Conservation (phyloP, 2,797 vertebrate genomes). For the Neostethus bicornis region DNA sequence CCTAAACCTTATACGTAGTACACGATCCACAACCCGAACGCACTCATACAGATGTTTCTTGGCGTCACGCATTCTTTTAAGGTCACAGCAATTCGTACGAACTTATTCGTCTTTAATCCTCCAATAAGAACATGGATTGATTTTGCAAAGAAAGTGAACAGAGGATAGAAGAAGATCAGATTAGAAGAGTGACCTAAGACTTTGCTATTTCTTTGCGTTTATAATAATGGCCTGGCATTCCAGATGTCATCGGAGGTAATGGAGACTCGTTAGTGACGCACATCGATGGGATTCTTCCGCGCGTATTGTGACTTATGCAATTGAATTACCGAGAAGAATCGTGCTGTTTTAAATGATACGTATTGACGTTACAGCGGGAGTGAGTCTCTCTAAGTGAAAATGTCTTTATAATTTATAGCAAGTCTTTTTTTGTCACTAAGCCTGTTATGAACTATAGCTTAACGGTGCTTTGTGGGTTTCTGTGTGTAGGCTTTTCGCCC, state of each 20-base stretch:
- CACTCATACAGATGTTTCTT: slow-evolving; percentile 11
- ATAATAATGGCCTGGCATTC: slow-evolving; percentile 17
- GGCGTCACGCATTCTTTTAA: slow-evolving; percentile 3
- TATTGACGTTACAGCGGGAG: slow-evolving; percentile 30
- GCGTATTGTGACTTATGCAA: slow-evolving; percentile 9
- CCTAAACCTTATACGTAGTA: slow-evolving; percentile 15
- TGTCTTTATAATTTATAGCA: slow-evolving; percentile 38
- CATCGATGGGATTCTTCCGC: neutral
- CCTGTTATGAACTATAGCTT: slow-evolving; percentile 31
- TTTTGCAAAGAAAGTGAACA: slow-evolving; percentile 51
- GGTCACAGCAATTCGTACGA: slow-evolving; percentile 24
- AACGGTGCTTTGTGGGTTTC: slow-evolving; percentile 20
- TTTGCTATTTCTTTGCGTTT: slow-evolving; percentile 31
- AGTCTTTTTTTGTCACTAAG: slow-evolving; percentile 39
- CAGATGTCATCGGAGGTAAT: slow-evolving; percentile 23
- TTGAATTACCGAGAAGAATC: slow-evolving; percentile 9
- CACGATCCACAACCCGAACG: slow-evolving; percentile 9
- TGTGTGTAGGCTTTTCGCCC: slow-evolving; percentile 38
- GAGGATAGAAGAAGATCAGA: slow-evolving; percentile 50
- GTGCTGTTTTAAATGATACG: slow-evolving; percentile 21
- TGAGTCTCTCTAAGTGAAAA: slow-evolving; percentile 32
- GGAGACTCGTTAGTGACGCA: slow-evolving; percentile 26
- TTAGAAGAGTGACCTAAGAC: slow-evolving; percentile 43
- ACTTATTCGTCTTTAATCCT: slow-evolving; percentile 44
- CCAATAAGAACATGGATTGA: slow-evolving; percentile 47